Conservation (phyloP, 1,140 invertebrate genomes). For the Pseudomyrmex concolor region DNA sequence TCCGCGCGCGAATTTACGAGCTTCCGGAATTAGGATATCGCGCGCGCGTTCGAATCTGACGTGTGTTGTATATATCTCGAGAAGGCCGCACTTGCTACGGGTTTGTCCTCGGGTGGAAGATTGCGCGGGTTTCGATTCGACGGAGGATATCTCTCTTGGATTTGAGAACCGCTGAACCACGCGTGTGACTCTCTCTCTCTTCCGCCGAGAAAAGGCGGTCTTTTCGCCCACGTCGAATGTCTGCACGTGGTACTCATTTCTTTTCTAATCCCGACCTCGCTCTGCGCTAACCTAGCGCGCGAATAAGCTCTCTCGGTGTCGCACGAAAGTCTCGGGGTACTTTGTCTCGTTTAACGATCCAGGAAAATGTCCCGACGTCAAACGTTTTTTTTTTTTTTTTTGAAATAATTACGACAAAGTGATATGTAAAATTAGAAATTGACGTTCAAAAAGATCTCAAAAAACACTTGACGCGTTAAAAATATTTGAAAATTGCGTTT, state of each 20-base stretch:
- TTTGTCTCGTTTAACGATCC: too few species aligned
- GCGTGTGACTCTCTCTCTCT: conserved; percentile 75
- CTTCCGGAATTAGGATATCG: conserved; percentile 27
- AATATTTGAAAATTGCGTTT: too few species aligned
- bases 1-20: conserved; percentile 4
- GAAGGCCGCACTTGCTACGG: background rate
- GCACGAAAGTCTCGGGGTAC: too few species aligned
- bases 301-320: too few species aligned
- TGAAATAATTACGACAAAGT: too few species aligned
- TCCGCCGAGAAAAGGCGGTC: conserved; percentile 75
- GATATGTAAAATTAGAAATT: too few species aligned
- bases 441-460: too few species aligned
- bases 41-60: background rate
- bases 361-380: too few species aligned
- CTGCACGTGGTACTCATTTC: background rate
- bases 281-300: too few species aligned
- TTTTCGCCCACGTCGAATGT: background rate
- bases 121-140: too few species aligned
- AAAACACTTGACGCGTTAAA: too few species aligned
- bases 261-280: background rate
- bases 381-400: too few species aligned
- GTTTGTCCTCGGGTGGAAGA: conserved; percentile 1
- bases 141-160: background rate
- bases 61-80: conserved; percentile 19
- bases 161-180: conserved; percentile 77